Base-by-base conservation (phyloP, 2,113 vertebrate genomes). In the Xenopus laevis region DNA sequence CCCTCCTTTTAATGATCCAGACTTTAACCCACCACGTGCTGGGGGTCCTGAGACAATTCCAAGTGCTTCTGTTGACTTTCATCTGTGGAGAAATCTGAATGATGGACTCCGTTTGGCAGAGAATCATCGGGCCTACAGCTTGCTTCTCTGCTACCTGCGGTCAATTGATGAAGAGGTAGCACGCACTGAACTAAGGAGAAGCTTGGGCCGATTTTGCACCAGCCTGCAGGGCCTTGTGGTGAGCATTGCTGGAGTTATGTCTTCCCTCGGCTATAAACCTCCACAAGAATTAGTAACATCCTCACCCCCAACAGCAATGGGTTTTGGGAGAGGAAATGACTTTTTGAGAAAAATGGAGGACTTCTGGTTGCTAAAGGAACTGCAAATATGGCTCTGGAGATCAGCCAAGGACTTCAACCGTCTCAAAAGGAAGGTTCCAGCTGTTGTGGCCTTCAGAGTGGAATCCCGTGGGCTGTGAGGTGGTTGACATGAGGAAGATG, bases 391-490 rank as follows among this genome's bases (percentile, higher is more conserved):
- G 97, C 86, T 98, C 72, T 97, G 95, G 95, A 89, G 97, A 60
- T 98, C 97, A 0, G 96, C 97, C 21, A 98, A 98, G 79, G 97
- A 99, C 90, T 98, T 99, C 80, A 98, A 96, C 83, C 86, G 95
- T 59, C 93, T 99, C 47, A 97, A 98, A 87, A 98, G 94, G 87
- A 95, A 87, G 85, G 87, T 88, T 77, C 91, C 88, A 0, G 82
- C 89, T 0, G 72, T 79, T 0, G 79, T 81, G 6, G 83, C 91
- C 0, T 78, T 91, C 72, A 79, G 79, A 61, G 80, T 92, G 72
- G 87, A 89, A 65, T 84, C 82, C 0, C 87, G 61, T 30, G 89
- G 79, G 65, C 89, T 88, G 85, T 91, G 83, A 90, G n/a, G 23
- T 44, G 44, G 17, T 23, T 11, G 55, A 16, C 20, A 58, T 10